Conservation (phyloP, 2,888 invertebrate genomes). For the Aethes cnicana region DNA sequence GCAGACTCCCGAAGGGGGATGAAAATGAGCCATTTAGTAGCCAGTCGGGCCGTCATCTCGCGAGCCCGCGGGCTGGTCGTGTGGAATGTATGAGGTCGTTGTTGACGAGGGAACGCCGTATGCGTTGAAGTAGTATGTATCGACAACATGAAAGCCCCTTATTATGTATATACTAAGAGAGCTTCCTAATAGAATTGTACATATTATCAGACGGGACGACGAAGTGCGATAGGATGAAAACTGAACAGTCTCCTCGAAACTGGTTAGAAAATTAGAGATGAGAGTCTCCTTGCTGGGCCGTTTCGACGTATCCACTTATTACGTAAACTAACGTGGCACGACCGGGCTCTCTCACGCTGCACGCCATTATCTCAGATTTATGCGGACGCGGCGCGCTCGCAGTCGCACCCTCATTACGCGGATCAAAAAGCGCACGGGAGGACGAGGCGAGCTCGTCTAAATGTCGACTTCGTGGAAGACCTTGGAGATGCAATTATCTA, state of each 20-base stretch:
- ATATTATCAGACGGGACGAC: slow-evolving; percentile 35
- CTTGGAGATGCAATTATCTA: slow-evolving; percentile 68
- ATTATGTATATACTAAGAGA: slow-evolving; percentile 37
- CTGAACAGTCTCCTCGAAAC: slow-evolving; percentile 45
- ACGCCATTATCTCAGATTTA: slow-evolving; percentile 71
- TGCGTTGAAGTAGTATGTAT: slow-evolving; percentile 45
- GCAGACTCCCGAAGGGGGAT: slow-evolving; percentile 38
- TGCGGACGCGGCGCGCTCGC: slow-evolving; percentile 63
- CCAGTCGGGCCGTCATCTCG: slow-evolving; percentile 44
- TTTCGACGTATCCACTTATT: slow-evolving; percentile 68
- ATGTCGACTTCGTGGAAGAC: slow-evolving; percentile 70
- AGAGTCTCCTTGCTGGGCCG: slow-evolving; percentile 52
- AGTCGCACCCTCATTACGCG: slow-evolving; percentile 72
- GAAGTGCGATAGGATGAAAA: slow-evolving; percentile 35
- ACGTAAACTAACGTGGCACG: slow-evolving; percentile 71
- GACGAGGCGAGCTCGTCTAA: slow-evolving; percentile 61
- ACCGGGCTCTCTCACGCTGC: slow-evolving; percentile 73
- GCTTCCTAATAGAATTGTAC: slow-evolving; percentile 49
- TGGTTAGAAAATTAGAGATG: slow-evolving; percentile 55
- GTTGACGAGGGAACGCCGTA: slow-evolving; percentile 51
- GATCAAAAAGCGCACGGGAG: slow-evolving; percentile 61
- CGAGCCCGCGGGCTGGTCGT: slow-evolving; percentile 54
- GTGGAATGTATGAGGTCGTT: slow-evolving; percentile 51
- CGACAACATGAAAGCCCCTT: slow-evolving; percentile 37
- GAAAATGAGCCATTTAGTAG: slow-evolving; percentile 52